Evolutionary conservation across 30 jellyfish, hydroid and myxozoan genomes (phyloP).

Genomic region (Turritopsis dohrnii): DNA sequence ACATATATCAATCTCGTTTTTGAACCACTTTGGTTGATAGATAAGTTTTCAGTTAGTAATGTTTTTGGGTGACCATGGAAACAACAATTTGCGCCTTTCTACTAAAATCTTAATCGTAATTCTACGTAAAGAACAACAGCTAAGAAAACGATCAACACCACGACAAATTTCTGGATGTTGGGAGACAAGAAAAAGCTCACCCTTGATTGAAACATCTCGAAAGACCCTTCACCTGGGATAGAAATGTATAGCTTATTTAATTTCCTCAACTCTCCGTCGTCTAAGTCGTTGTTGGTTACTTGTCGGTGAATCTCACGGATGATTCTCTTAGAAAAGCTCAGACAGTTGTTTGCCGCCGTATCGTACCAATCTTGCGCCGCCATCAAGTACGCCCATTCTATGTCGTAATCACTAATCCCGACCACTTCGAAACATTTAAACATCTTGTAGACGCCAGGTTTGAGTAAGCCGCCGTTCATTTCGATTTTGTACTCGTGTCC

Average conservation of each 20-base stretch:
- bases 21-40: too few relatives aligned
- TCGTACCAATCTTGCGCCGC: slow-evolving; percentile 25
- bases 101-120: not conserved
- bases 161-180: not conserved
- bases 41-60: too few relatives aligned
- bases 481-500: slow-evolving; percentile 4
- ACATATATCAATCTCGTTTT: too few relatives aligned
- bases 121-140: not conserved
- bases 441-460: slow-evolving; percentile 11
- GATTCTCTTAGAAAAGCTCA: slow-evolving; percentile 7
- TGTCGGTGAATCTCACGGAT: not conserved
- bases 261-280: not conserved
- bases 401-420: slow-evolving; percentile 12
- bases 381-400: slow-evolving; percentile 15
- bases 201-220: not conserved
- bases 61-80: too few relatives aligned
- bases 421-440: slow-evolving; percentile 6
- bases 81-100: too few relatives aligned
- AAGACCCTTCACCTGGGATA: not conserved
- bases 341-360: slow-evolving; percentile 12
- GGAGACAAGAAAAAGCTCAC: not conserved
- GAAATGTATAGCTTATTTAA: not conserved
- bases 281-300: not conserved
- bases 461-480: not conserved
- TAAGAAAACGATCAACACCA: not conserved